Base-by-base conservation (phyloP, 2,797 vertebrate species). In the Schizopygopsis malacanthus region DNA sequence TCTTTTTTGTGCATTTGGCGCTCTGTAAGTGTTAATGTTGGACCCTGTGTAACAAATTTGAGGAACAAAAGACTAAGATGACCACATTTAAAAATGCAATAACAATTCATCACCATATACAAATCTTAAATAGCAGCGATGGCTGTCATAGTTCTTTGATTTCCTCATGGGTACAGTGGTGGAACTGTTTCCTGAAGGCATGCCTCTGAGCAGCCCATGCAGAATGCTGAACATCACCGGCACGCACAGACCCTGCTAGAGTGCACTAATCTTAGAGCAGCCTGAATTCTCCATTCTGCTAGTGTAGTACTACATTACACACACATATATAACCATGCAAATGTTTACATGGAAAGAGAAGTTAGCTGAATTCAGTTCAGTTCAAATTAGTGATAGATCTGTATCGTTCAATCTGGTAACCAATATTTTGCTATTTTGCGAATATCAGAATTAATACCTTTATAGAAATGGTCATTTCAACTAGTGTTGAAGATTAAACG, bases 241-340 rank as follows among this genome's bases (percentile, higher is more conserved):
- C 90, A 94, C 94, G 85, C 81, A 82, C 82, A 87, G 90, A 90
- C 91, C 85, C 59, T 92, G 92, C 89, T 87, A 84, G 87, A 89
- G 89, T 87, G 89, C 83, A 89, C 94, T 95, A 95, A 95, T 94
- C 91, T 94, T 95, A 95, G 95, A 89, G 82, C 69, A 59, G 69
- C 88, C 91, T 77, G 87, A 89, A 90, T 90, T 92, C 63, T n/a
- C 70, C 82, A 69, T 85, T 91, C 89, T 91, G 87, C 85, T 77
- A 37, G 33, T 41, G 43, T 65, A 81, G 69, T 83, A 78, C 82
- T 90, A 86, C 70, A 88, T 85, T 73, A 87, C 72, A 20, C 16
- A 69, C 15, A 39, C 67, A 39, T 2, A 39, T 2, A 5, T 41
- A 20, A 22, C 22, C 37, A 22, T 41, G 37, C 18, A 20, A 70